phyloP scores from a whole-genome alignment of 1,140 invertebrate genomes.

The Tetraneura akinire region DNA sequence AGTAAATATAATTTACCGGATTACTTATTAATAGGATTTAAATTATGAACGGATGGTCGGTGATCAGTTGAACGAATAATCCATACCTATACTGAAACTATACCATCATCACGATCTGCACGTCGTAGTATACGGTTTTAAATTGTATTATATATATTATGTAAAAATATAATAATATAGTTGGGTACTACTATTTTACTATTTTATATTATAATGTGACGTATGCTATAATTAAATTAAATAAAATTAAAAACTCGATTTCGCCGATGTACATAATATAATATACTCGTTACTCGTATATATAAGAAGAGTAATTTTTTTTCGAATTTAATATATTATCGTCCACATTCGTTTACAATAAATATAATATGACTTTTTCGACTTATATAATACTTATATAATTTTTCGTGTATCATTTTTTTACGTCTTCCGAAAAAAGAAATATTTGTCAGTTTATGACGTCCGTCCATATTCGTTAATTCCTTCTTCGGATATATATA shows the following conservation, averaged over 20 bases:
- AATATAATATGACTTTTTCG: conserved; percentile 1
- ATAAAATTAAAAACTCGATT: too few species aligned
- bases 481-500: background rate
- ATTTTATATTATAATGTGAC: too few species aligned
- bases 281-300: too few species aligned
- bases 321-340: background rate
- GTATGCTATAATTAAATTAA: too few species aligned
- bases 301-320: too few species aligned
- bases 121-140: too few species aligned
- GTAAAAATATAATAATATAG: too few species aligned
- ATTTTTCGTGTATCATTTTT: background rate
- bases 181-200: too few species aligned
- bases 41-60: background rate
- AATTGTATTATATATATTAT: too few species aligned
- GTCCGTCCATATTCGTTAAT: background rate
- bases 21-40: background rate
- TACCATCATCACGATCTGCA: too few species aligned
- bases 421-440: background rate
- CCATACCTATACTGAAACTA: background rate
- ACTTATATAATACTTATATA: background rate
- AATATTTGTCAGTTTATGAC: conserved; percentile 19
- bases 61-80: background rate
- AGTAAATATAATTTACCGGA: background rate
- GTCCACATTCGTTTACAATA: background rate
- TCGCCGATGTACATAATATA: too few species aligned